Conservation (phyloP, 2,888 invertebrate genomes). For the Carcina quercana region DNA sequence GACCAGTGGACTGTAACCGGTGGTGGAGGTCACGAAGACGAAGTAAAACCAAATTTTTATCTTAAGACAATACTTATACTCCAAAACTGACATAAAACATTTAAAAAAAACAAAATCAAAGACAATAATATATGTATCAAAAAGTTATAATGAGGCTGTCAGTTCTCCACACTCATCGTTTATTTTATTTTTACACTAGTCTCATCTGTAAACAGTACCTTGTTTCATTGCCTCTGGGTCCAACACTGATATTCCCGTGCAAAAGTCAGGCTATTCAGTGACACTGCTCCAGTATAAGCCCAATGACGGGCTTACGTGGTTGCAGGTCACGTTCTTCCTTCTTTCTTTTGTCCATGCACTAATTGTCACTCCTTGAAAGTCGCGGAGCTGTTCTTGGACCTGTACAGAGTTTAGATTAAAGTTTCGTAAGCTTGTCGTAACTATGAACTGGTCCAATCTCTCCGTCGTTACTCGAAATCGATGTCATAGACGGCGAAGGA, state of each 20-base stretch:
- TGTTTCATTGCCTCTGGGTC: slow-evolving; percentile 2
- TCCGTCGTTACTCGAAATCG: slow-evolving; percentile 2
- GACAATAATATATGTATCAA: no score
- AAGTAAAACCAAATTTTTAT: no score
- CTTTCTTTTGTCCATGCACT: slow-evolving; percentile 2
- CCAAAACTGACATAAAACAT: no score
- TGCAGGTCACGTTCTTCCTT: not conserved
- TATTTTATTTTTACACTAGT: slow-evolving; percentile 1
- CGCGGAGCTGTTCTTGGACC: slow-evolving; percentile 2
- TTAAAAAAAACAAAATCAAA: no score
- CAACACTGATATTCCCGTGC: slow-evolving; percentile 5
- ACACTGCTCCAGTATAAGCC: slow-evolving; percentile 4
- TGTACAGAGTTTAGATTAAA: slow-evolving; percentile 1
- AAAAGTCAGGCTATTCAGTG: slow-evolving; percentile 7
- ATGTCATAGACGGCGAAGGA: slow-evolving; percentile 2
- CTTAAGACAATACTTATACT: no score
- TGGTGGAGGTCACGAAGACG: no score
- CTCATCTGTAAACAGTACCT: slow-evolving; percentile 3
- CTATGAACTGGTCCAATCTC: slow-evolving; percentile 1
- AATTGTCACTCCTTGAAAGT: slow-evolving; percentile 5
- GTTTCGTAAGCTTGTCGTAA: not conserved
- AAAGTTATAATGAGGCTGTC: no score
- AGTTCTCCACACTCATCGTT: no score
- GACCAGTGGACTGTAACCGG: no score
- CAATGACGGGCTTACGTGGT: slow-evolving; percentile 3